Evolutionary conservation across 2,888 invertebrate species (phyloP).

Genomic region (Amblyjoppa fuscipennis): DNA sequence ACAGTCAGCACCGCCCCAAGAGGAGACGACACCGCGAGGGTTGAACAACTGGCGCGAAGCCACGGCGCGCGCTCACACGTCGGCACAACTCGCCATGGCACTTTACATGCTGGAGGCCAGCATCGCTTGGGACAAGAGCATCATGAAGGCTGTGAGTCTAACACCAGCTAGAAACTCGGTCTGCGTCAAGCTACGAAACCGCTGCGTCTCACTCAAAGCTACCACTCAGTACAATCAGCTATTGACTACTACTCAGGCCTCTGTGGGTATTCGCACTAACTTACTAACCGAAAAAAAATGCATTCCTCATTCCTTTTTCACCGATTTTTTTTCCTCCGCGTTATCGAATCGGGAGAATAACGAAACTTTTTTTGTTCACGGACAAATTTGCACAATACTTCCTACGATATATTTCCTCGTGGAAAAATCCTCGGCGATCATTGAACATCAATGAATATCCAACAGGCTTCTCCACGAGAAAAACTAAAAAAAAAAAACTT

Average conservation of each 20-base stretch:
- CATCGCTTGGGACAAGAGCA: slow-evolving; percentile 99
- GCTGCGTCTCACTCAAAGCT: slow-evolving; percentile 84
- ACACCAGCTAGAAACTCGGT: slow-evolving; percentile 84
- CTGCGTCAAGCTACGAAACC: slow-evolving; percentile 84
- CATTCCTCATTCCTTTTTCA: not conserved
- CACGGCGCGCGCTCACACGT: slow-evolving; percentile 92
- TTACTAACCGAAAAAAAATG: slow-evolving; percentile 78
- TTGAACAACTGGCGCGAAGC: slow-evolving; percentile 96
- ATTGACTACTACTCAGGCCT: slow-evolving; percentile 84
- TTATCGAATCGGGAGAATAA: slow-evolving; percentile 5
- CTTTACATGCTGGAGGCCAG: slow-evolving; percentile 95
- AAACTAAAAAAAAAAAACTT: not conserved
- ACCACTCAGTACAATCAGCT: slow-evolving; percentile 84
- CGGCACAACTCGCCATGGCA: slow-evolving; percentile 96
- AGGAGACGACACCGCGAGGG: slow-evolving; percentile 91
- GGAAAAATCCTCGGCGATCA: not conserved
- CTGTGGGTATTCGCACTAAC: slow-evolving; percentile 85
- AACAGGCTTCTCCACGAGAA: not conserved
- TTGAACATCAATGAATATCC: not conserved
- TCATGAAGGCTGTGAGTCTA: slow-evolving; percentile 98
- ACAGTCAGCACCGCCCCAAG: slow-evolving; percentile 80
- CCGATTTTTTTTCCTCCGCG: slow-evolving; percentile 24
- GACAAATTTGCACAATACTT: not conserved
- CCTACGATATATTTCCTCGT: not conserved
- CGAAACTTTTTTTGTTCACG: not conserved